Evolutionary conservation across 1,140 invertebrate species (phyloP), one percentile per base, ranked within the genome.

Genomic region (Zaprionus ornatus): DNA sequence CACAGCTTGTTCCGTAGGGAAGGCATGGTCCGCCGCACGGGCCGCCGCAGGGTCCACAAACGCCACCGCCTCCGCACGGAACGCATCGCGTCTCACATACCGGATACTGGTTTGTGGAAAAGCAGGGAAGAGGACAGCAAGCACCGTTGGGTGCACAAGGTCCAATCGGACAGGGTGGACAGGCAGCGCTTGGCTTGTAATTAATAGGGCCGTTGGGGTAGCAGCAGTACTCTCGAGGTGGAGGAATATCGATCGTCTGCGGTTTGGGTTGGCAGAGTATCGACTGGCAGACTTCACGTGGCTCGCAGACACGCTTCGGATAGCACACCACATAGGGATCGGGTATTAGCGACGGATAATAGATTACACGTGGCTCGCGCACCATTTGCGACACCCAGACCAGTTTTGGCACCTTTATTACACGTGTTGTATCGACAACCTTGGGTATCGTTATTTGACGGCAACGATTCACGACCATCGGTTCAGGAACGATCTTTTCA

Each of bases 251-350:
- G 17, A 91, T 77, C 0, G 77, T 72, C 73, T 91, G 87, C 0
- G 87, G 84, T 42, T 91, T 91, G 27, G 87, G 87, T 23, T 91
- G 87, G 25, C 87, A 91, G 25, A 91, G 56, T 40, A 91, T 77
- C 42, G 79, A 79, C 61, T 88, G 87, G 59, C 87, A 91, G 15
- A 91, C 74, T 71, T 91, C 87, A 9, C 79, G 56, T 15, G 87
- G 87, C 27, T 87, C 83, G 19, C 79, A 82, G 10, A 91, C 77
- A 1, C 75, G 67, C 57, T 87, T 84, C 13, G 84, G 81, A 78
- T 80, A 84, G 57, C 87, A 90, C 13, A 90, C 81, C 42, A 90
- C 81, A 77, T 80, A 90, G 1, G 87, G 87, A 74, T 90, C 87
- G n/a, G 83, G 79, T 56, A 87, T 69, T 70, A 82, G 78, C 12